Conservation (phyloP, 1,140 invertebrate genomes). For the Papilio polyxenes region DNA sequence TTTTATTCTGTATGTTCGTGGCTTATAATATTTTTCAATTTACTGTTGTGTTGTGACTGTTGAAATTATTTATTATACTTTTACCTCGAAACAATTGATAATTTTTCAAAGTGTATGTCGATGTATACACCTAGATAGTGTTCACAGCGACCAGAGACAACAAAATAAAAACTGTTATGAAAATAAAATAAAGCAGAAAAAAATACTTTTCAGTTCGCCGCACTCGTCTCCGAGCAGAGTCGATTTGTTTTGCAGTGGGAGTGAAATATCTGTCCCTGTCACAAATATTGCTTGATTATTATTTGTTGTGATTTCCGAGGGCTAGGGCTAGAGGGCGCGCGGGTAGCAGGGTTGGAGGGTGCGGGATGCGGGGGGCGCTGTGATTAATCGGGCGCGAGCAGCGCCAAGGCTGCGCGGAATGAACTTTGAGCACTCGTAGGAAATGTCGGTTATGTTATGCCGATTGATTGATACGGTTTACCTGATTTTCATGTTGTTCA, state of each 20-base stretch:
- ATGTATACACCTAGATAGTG: too few species aligned
- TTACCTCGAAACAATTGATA: not conserved
- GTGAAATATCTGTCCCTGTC: not conserved
- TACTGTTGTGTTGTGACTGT: too few species aligned
- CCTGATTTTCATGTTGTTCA: constrained; percentile 14
- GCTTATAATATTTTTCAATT: too few species aligned
- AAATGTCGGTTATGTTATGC: constrained; percentile 27
- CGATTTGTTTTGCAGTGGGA: not conserved
- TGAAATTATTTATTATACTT: not conserved
- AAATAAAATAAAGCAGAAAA: not conserved
- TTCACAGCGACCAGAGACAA: too few species aligned
- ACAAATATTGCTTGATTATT: constrained; percentile 24
- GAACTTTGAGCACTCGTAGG: constrained; percentile 18
- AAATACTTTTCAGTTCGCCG: not conserved
- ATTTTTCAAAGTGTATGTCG: not conserved
- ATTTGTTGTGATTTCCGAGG: constrained; percentile 12
- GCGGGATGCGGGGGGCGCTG: not conserved
- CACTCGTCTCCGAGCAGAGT: not conserved
- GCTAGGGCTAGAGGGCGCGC: not conserved
- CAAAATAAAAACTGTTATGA: too few species aligned
- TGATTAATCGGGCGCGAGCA: constrained; percentile 13
- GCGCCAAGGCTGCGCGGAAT: constrained; percentile 7
- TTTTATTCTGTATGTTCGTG: too few species aligned
- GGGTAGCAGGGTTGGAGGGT: not conserved
- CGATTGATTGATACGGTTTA: constrained; percentile 23